Evolutionary conservation across 2,888 invertebrate genomes (phyloP).

Genomic region (Parascotia fuliginaria): DNA sequence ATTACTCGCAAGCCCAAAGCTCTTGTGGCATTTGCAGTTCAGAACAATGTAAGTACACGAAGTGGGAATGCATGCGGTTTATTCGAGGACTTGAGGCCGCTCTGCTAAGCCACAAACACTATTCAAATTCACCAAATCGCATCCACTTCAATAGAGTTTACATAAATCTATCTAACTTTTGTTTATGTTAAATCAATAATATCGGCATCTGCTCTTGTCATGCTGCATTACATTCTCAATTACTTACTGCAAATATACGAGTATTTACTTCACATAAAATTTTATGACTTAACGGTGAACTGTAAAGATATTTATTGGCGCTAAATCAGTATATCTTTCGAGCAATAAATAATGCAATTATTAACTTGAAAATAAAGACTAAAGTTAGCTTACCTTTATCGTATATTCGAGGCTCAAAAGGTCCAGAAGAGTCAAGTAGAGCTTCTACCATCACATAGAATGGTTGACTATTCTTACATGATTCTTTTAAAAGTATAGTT

Average conservation of each 20-base stretch:
- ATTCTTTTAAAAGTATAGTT: too few relatives aligned
- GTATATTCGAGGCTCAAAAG: too few relatives aligned
- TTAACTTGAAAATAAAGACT: too few relatives aligned
- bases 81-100: constrained; percentile 18
- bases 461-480: too few relatives aligned
- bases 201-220: constrained; percentile 1
- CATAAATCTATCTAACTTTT: constrained; percentile 5
- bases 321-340: not conserved
- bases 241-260: not conserved
- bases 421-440: too few relatives aligned
- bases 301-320: not conserved
- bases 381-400: too few relatives aligned
- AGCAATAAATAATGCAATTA: not conserved
- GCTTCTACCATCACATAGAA: too few relatives aligned
- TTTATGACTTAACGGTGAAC: constrained; percentile 1
- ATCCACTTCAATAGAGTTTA: constrained; percentile 13
- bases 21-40: constrained; percentile 15
- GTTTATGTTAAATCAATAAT: constrained; percentile 9
- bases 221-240: not conserved
- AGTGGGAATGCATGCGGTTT: constrained; percentile 9
- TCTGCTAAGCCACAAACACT: constrained; percentile 10
- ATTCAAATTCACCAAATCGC: constrained; percentile 14
- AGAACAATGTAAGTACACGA: constrained; percentile 18
- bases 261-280: not conserved
- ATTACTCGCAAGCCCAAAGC: constrained; percentile 15